phyloP scores from a whole-genome alignment of 2,888 invertebrate species.

The Meghimatium bilineatum region DNA sequence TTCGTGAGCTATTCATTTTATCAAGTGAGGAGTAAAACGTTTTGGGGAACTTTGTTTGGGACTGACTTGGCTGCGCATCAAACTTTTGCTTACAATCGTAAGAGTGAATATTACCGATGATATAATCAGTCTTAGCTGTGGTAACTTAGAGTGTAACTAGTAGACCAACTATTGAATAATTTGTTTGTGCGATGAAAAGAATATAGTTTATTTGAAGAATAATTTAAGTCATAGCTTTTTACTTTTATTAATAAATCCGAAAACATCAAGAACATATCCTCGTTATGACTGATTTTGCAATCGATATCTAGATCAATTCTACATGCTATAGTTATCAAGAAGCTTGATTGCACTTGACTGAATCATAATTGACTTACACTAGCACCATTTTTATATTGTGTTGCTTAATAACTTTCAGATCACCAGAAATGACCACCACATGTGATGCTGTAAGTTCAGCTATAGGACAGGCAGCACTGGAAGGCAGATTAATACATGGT shows the following conservation, averaged over 20 bases:
- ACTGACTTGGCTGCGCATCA: too few species aligned
- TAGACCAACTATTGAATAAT: too few species aligned
- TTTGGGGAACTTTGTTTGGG: not conserved
- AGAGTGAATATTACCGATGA: too few species aligned
- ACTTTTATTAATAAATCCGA: too few species aligned
- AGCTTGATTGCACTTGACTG: not conserved
- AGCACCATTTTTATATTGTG: not conserved
- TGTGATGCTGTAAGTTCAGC: conserved; percentile 34
- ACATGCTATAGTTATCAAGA: not conserved
- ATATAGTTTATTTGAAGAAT: too few species aligned
- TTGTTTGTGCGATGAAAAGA: too few species aligned
- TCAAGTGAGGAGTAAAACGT: too few species aligned
- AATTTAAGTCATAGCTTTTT: not conserved
- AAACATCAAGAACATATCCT: too few species aligned
- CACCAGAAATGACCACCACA: conserved; percentile 39
- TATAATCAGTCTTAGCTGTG: too few species aligned
- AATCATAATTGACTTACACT: not conserved
- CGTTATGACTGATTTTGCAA: too few species aligned
- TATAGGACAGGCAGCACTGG: conserved; percentile 23
- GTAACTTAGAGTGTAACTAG: too few species aligned
- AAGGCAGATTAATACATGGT: conserved; percentile 31
- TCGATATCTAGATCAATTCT: not conserved
- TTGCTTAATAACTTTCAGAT: conserved; percentile 15
- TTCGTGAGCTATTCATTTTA: not conserved
- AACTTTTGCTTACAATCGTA: too few species aligned